phyloP scores from a whole-genome alignment of 2,888 invertebrate genomes.

The Hartigia nigra region DNA sequence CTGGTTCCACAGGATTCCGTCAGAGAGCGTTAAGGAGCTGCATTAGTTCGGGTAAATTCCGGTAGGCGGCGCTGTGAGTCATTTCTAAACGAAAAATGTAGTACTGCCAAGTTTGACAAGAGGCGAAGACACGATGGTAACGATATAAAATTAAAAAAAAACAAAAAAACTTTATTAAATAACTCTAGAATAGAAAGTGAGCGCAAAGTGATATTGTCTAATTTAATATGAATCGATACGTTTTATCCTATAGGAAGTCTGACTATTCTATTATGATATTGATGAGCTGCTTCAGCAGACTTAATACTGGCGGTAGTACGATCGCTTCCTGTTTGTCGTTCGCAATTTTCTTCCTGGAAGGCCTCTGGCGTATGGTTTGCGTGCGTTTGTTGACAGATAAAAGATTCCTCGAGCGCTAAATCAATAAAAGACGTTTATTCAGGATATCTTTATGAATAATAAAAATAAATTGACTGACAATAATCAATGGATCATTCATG shows the following conservation, averaged over 20 bases:
- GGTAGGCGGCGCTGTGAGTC: no score
- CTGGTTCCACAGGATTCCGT: no score
- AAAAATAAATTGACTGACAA: neutral
- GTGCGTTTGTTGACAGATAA: conserved; percentile 87
- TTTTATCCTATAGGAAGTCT: neutral
- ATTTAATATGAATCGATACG: neutral
- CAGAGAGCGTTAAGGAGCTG: no score
- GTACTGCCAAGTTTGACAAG: no score
- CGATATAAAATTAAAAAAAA: neutral
- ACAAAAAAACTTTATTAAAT: neutral
- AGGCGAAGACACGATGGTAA: no score
- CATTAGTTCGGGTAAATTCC: no score
- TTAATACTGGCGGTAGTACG: conserved; percentile 66
- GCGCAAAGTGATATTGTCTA: neutral
- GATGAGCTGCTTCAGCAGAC: conserved; percentile 61
- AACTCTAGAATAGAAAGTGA: neutral
- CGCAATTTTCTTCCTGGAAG: conserved; percentile 75
- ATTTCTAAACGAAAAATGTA: neutral
- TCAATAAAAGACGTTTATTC: conserved; percentile 22
- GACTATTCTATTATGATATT: conserved; percentile 61
- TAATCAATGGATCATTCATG: conserved; percentile 15
- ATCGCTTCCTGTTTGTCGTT: conserved; percentile 63
- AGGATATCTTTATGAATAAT: neutral
- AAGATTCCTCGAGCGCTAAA: conserved; percentile 85
- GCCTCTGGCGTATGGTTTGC: conserved; percentile 87